phyloP scores from a whole-genome alignment of 2,113 vertebrate species.

The Dascyllus trimaculatus region DNA sequence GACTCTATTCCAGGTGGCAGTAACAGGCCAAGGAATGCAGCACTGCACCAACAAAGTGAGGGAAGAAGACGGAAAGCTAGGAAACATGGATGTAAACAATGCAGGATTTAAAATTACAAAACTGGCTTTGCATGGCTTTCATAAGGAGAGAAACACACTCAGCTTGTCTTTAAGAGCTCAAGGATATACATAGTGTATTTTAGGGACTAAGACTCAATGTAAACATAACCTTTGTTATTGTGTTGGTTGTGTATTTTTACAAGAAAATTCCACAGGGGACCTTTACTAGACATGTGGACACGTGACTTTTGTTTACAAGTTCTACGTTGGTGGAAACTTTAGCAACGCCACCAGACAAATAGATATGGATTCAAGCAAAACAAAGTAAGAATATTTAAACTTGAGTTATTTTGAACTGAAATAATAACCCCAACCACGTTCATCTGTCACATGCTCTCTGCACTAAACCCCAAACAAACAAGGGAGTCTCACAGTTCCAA shows the following conservation, averaged over 20 bases:
- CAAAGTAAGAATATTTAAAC: neutral
- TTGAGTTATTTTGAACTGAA: neutral
- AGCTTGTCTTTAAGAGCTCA: no score
- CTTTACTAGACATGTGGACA: neutral
- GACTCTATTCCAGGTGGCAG: no score
- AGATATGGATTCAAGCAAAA: neutral
- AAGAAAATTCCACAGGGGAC: neutral
- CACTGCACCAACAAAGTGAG: no score
- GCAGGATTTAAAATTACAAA: no score
- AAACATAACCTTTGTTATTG: neutral
- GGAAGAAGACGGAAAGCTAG: no score
- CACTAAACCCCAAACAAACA: neutral
- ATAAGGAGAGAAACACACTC: no score
- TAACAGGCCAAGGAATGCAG: no score
- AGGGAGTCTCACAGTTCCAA: neutral
- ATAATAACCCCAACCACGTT: neutral
- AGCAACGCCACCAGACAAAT: neutral
- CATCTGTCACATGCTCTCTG: neutral
- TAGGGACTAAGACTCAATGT: neutral
- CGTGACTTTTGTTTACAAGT: neutral
- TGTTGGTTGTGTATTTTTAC: neutral
- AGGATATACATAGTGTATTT: neutral
- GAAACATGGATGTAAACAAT: no score
- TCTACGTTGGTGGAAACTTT: neutral
- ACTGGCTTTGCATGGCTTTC: no score